These are phyloP conservation scores for Agapornis canus DNA, from an alignment of 2,797 vertebrate species.

Conservation along the genomic window DNA sequence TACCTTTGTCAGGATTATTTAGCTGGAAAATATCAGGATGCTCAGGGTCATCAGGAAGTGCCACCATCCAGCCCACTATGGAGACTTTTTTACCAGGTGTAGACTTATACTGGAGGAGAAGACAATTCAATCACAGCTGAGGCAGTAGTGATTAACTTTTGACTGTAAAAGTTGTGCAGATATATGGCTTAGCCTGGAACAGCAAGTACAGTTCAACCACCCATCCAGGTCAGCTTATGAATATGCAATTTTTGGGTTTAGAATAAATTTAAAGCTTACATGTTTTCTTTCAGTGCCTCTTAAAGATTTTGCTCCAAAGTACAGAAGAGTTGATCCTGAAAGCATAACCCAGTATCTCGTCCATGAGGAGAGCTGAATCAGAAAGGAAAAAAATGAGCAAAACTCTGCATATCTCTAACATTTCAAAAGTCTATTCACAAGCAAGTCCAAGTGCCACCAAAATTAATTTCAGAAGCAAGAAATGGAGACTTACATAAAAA, in stretches of 20 bases:
- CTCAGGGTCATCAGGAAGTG: slow-evolving; percentile 90
- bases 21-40: slow-evolving; percentile 95
- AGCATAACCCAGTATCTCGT: slow-evolving; percentile 94
- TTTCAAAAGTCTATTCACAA: not conserved
- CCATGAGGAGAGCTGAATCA: slow-evolving; percentile 89
- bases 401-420: not conserved
- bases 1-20: slow-evolving; percentile 95
- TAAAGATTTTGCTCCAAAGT: slow-evolving; percentile 91
- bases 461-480: not conserved
- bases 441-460: not conserved
- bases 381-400: not conserved
- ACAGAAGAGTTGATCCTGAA: slow-evolving; percentile 89
- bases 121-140: not conserved
- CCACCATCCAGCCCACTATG: slow-evolving; percentile 92
- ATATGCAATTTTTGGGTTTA: not conserved
- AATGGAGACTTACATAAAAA: not conserved
- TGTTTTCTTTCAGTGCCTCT: slow-evolving; percentile 94
- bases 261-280: slow-evolving; percentile 72
- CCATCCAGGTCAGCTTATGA: not conserved
- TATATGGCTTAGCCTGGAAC: not conserved
- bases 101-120: slow-evolving; percentile 89
- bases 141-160: not conserved
- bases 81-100: slow-evolving; percentile 91
- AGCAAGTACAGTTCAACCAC: not conserved
- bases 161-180: not conserved